These are phyloP conservation scores for Guaruba guarouba DNA, from an alignment of 2,113 vertebrate species.

Conservation along the genomic window DNA sequence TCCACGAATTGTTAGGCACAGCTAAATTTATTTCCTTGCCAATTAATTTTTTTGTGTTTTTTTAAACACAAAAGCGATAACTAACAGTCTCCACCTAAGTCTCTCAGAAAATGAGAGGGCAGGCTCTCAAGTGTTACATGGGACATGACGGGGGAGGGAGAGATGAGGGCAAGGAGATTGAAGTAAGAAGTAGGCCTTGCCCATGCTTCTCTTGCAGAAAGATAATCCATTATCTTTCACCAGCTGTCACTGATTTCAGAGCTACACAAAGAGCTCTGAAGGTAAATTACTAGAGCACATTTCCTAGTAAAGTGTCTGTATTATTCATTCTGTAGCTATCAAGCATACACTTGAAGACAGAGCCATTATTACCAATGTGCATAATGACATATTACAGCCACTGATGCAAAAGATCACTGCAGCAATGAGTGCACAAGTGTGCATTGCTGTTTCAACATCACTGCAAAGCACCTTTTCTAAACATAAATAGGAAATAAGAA, in stretches of 20 bases:
- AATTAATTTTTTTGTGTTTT: not conserved
- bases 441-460: not conserved
- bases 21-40: slow-evolving; percentile 38
- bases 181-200: slow-evolving; percentile 72
- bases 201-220: slow-evolving; percentile 31
- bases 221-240: slow-evolving; percentile 77
- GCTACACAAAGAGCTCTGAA: not conserved
- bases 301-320: not conserved
- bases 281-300: not conserved
- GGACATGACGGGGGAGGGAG: slow-evolving; percentile 19
- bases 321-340: not conserved
- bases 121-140: slow-evolving; percentile 28
- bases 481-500: not conserved
- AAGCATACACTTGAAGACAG: not conserved
- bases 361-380: not conserved
- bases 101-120: not conserved
- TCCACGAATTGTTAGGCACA: slow-evolving; percentile 21
- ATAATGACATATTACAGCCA: not conserved
- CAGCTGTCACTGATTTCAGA: slow-evolving; percentile 71
- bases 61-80: not conserved
- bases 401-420: not conserved
- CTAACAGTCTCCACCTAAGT: not conserved
- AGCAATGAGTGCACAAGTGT: not conserved
- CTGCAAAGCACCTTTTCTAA: not conserved
- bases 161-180: slow-evolving; percentile 46